Evolutionary conservation across 1,140 invertebrate species (phyloP), one percentile per base, ranked within the genome.

Genomic region (Cotesia typhae): DNA sequence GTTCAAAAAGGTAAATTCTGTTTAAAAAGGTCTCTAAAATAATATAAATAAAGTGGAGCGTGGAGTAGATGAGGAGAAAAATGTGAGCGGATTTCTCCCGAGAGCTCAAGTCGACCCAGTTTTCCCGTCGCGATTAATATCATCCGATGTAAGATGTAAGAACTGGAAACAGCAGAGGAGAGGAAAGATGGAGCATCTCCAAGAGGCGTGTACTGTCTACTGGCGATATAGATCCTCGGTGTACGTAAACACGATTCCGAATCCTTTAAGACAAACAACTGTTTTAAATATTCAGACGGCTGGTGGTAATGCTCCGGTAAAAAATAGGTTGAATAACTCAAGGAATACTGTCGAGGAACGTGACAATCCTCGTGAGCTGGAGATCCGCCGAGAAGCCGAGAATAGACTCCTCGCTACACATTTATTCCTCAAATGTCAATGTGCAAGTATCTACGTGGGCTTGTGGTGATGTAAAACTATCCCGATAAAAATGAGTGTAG

Each of bases 91-190:
- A 28, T 55, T 1, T 51, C n/a, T 66, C 17, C 6, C 41, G n/a
- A 41, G 9, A 52, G 14, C 41, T 51, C 14, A 52, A 67, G 28
- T 57, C 17, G 66, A 67, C 51, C 66, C 5, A 67, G 51, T 67
- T 67, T 67, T 67, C 9, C 1, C 28, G 1, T 57, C 3, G 12
- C 12, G 66, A 67, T 67, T 67, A 67, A 55, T 67, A 57, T 14
- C 37, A 57, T 64, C 35, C 28, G 9, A 6, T 17, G 7, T 36
- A 55, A n/a, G 47, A 57, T 14, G 66, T 35, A 36, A 28, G 37
- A 28, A 55, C 14, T 28, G 28, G 10, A 35, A 35, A 4, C 17
- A 60, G 20, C 28, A 20, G 4, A n/a, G 36, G 3, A 5, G 35
- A 64, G 17, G 14, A 10, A 57, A 17, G 10, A 59, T 3, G 53